These are phyloP conservation scores for Synergus umbraculus DNA, from an alignment of 2,888 invertebrate genomes.

Conservation along the genomic window DNA sequence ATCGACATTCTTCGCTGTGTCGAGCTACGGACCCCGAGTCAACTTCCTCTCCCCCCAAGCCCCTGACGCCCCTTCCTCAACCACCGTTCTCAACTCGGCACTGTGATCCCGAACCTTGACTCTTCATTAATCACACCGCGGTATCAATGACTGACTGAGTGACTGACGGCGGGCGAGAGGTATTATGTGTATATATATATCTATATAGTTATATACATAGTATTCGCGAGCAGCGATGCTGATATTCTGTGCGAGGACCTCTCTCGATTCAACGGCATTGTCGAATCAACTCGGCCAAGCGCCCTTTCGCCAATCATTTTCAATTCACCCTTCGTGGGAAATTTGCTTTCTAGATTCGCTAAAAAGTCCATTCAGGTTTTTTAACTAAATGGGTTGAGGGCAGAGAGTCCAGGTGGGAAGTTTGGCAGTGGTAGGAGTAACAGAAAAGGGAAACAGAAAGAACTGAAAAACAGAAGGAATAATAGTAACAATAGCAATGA, in stretches of 20 bases:
- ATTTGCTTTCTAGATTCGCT: background rate
- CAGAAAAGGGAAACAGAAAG: no score
- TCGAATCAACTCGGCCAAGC: conserved; percentile 46
- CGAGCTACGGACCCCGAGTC: conserved; percentile 61
- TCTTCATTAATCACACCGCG: conserved; percentile 76
- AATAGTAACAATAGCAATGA: no score
- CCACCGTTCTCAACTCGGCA: conserved; percentile 61
- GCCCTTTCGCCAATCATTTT: conserved; percentile 55
- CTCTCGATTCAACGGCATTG: conserved; percentile 50
- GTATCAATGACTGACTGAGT: conserved; percentile 76
- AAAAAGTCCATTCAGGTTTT: background rate
- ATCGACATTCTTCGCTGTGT: conserved; percentile 71
- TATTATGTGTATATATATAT: conserved; percentile 64
- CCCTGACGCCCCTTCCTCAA: conserved; percentile 41
- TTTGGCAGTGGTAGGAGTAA: no score
- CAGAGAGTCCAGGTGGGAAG: no score
- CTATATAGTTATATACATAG: conserved; percentile 36
- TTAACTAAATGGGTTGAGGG: background rate
- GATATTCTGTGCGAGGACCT: conserved; percentile 55
- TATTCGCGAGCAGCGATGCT: conserved; percentile 58
- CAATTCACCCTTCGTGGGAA: conserved; percentile 45
- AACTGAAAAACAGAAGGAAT: no score
- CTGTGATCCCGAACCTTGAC: conserved; percentile 75
- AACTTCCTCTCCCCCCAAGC: conserved; percentile 43
- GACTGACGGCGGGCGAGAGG: conserved; percentile 72